These are phyloP conservation scores for Pterostichus madidus DNA, from an alignment of 2,888 invertebrate genomes.

Conservation along the genomic window DNA sequence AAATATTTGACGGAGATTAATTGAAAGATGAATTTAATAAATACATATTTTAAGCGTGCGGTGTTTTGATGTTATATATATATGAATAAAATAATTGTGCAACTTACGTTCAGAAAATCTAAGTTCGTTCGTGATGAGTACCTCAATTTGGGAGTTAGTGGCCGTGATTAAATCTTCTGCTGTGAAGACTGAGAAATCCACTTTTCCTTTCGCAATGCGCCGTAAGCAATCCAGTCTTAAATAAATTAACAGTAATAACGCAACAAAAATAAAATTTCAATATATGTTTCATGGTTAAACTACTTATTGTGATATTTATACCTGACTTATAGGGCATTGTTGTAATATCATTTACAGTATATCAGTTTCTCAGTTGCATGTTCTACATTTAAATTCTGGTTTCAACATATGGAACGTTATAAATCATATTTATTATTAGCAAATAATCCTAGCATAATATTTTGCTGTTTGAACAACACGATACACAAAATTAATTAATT, in stretches of 20 bases:
- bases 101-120: constrained; percentile 79
- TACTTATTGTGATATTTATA: constrained; percentile 22
- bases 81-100: too few relatives aligned
- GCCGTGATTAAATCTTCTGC: constrained; percentile 91
- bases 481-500: too few relatives aligned
- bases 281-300: background rate
- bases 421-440: too few relatives aligned
- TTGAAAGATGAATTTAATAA: too few relatives aligned
- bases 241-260: constrained; percentile 17
- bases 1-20: too few relatives aligned
- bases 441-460: too few relatives aligned
- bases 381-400: background rate
- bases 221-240: constrained; percentile 89
- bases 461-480: too few relatives aligned
- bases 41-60: too few relatives aligned
- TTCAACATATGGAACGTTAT: too few relatives aligned
- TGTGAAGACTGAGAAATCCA: constrained; percentile 90
- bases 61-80: too few relatives aligned
- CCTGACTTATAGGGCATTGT: background rate
- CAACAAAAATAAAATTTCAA: background rate
- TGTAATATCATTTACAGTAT: background rate
- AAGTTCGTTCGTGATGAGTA: constrained; percentile 86
- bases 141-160: constrained; percentile 83
- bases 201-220: constrained; percentile 86
- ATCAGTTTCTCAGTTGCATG: background rate